phyloP scores from a whole-genome alignment of 2,888 invertebrate species.

The Drosophila hamatofila region DNA sequence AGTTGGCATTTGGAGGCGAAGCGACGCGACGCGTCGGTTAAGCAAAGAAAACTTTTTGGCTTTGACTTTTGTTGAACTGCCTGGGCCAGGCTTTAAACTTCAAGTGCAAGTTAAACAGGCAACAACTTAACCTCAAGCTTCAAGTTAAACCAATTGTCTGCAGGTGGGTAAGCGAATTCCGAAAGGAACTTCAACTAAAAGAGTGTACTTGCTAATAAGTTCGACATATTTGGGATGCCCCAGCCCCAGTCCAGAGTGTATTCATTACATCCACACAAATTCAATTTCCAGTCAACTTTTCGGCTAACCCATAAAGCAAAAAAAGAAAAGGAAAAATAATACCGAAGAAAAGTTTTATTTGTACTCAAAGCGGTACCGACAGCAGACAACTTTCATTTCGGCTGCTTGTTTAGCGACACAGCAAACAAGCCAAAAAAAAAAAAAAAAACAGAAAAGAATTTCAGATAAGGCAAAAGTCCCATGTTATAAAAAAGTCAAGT shows the following conservation, averaged over 20 bases:
- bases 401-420: conserved; percentile 42
- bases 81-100: conserved; percentile 34
- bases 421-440: conserved; percentile 48
- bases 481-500: conserved; percentile 35
- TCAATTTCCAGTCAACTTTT: conserved; percentile 71
- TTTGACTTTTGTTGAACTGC: conserved; percentile 53
- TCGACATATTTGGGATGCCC: conserved; percentile 45
- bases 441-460: conserved; percentile 25
- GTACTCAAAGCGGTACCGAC: conserved; percentile 46
- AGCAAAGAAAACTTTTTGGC: conserved; percentile 48
- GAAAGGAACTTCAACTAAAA: conserved; percentile 16
- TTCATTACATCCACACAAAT: conserved; percentile 61
- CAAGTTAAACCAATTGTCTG: conserved; percentile 46
- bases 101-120: conserved; percentile 50
- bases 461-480: conserved; percentile 23
- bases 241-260: conserved; percentile 26
- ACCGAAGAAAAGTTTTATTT: conserved; percentile 47
- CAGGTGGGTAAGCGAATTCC: conserved; percentile 43
- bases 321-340: conserved; percentile 9
- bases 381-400: conserved; percentile 52
- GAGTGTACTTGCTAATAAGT: conserved; percentile 60
- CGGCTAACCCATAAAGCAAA: conserved; percentile 43
- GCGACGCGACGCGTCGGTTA: conserved; percentile 26
- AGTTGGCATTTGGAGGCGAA: conserved; percentile 7
- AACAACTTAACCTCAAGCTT: conserved; percentile 25